Base-by-base conservation (phyloP, 2,797 vertebrate genomes). In the Limnodromus scolopaceus region DNA sequence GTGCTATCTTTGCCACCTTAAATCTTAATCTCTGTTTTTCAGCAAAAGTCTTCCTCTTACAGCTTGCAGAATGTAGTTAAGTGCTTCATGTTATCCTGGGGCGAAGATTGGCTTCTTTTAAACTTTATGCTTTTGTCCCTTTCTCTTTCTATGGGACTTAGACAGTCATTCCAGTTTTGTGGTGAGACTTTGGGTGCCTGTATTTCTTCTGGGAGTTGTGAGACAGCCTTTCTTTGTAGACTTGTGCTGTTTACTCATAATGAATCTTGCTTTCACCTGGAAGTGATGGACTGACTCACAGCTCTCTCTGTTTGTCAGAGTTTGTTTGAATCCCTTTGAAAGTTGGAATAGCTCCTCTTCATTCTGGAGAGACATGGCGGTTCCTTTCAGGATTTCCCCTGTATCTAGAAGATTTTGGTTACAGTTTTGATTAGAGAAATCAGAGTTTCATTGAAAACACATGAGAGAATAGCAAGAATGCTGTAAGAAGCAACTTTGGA, bases 351-450 rank as follows among this genome's bases (percentile, higher is more conserved):
- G 46, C 22, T 70, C 4, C 13, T 61, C 24, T 60, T 30, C 9
- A 15, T 34, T 5, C 8, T 72, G n/a, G 57, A 65, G 45, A 55
- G 46, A 16, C 10, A 16, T 0, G 1, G 5, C 0, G 0, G 36
- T 53, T 81, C 63, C 41, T 55, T 76, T 46, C 72, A 64, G 30
- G 20, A 46, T 83, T 61, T 15, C 32, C 12, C 7, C 6, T 28
- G 11, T 66, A 39, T 39, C 28, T 38, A 11, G 32, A 36, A 65
- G n/a, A 16, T 54, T 78, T 69, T 68, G 14, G 16, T 45, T 80
- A 16, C 17, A 32, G 20, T 71, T 71, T 69, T 68, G 43, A 36
- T 76, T 54, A 46, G 46, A 58, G 39, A 54, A 66, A 36, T 72
- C 11, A 32, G 34, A 48, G 16, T 65, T 83, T 60, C 43, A 32